Base-by-base conservation (phyloP, 2,113 vertebrate species). In the Meleagris gallopavo region DNA sequence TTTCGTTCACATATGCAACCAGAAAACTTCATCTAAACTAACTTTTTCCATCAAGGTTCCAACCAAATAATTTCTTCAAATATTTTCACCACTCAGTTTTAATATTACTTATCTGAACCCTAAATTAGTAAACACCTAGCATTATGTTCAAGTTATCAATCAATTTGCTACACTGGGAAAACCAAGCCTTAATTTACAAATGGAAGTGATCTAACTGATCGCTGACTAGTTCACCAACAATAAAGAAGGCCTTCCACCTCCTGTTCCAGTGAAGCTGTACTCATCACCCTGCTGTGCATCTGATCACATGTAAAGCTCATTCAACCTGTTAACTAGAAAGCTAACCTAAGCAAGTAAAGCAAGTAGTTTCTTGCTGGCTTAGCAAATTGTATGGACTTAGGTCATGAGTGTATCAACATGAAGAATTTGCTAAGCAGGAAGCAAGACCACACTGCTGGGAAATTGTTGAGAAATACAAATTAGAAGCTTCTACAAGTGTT, bases 371-470 rank as follows among this genome's bases (percentile, higher is more conserved):
- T 66, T 69, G 20, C 64, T n/a, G 13, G 25, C 20, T 46, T 29
- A 27, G 15, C 8, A 64, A 24, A 40, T 30, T 50, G 14, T 4
- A 15, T 0, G 81, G 34, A 12, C 54, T 46, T 45, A 10, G 4
- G 34, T 32, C 57, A 72, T 3, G 12, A 94, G 27, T 11, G 24
- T 2, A 8, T 20, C 48, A 30, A 25, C 46, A 30, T 38, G 15
- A 71, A 36, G 46, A 71, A 71, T 50, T 27, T 29, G 25, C 48
- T 38, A n/a, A 64, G 29, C n/a, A 80, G 45, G 61, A 89, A 66
- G 41, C 21, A 62, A 11, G 18, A n/a, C 5, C 20, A 24, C 0
- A 0, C 36, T 46, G 29, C 11, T 10, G 20, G 41, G 14, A 34
- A 38, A 6, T 12, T 48, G 32, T 27, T 55, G 54, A 32, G 54